These are phyloP conservation scores for Pomatorhinus ruficollis DNA, from an alignment of 2,113 vertebrate genomes.

Conservation along the genomic window DNA sequence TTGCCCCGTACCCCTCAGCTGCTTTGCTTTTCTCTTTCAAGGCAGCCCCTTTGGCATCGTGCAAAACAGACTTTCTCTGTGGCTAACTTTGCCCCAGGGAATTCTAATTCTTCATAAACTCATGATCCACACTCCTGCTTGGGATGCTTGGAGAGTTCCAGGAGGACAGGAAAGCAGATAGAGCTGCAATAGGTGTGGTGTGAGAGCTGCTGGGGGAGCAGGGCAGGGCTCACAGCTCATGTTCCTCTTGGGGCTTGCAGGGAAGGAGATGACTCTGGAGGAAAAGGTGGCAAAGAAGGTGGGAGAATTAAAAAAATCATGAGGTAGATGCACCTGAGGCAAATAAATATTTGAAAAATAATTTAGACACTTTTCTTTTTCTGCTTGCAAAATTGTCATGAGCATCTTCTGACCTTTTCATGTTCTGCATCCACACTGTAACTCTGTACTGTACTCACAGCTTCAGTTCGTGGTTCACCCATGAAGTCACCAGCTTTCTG, in stretches of 20 bases:
- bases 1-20: rapidly evolving
- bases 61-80: background rate
- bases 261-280: background rate
- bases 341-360: background rate
- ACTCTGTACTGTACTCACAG: background rate
- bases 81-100: background rate
- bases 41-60: background rate
- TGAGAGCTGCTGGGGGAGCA: background rate
- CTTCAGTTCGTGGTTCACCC: background rate
- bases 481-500: background rate
- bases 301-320: background rate
- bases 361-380: background rate
- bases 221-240: background rate
- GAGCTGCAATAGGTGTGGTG: background rate
- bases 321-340: background rate
- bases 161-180: background rate
- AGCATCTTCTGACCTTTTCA: background rate
- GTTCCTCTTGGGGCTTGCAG: background rate
- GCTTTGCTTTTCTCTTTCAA: background rate
- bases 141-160: background rate
- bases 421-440: background rate
- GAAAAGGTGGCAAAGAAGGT: background rate
- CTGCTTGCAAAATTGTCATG: background rate
- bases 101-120: background rate
- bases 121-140: background rate